Evolutionary conservation across 2,113 vertebrate species (phyloP).

Genomic region (Istiophorus platypterus): DNA sequence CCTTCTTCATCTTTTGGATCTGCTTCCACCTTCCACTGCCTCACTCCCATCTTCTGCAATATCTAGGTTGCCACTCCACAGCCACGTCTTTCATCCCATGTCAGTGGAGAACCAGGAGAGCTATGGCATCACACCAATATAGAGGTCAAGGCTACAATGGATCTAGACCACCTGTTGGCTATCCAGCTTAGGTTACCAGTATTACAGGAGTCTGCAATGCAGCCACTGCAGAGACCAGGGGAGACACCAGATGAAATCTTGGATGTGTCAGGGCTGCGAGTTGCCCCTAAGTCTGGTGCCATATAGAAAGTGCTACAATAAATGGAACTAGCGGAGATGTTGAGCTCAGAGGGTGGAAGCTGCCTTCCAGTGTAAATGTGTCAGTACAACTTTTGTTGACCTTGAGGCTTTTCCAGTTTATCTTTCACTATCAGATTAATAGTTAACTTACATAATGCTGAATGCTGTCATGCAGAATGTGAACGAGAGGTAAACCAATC

Average conservation of each 20-base stretch:
- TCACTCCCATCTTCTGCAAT: neutral
- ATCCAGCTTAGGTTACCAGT: neutral
- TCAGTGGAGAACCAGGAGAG: neutral
- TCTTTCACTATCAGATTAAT: too few relatives aligned
- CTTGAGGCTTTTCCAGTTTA: neutral
- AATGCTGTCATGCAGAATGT: too few relatives aligned
- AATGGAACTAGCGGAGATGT: slow-evolving; percentile 8
- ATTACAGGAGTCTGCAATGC: slow-evolving; percentile 9
- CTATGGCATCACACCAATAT: neutral
- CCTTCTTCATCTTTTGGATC: neutral
- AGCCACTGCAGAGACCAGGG: neutral
- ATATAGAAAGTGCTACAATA: neutral
- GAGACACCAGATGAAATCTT: slow-evolving; percentile 19
- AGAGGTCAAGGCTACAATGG: neutral
- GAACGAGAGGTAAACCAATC: too few relatives aligned
- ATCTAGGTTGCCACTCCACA: neutral
- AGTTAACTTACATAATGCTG: neutral
- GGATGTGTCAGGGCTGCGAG: slow-evolving; percentile 28
- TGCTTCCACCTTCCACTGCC: too few relatives aligned
- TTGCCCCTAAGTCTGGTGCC: too few relatives aligned
- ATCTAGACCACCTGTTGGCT: neutral
- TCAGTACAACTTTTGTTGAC: too few relatives aligned
- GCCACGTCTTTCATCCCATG: too few relatives aligned
- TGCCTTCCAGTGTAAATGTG: neutral
- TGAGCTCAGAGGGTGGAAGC: neutral